A percentile compares a stretch with the other conserved stretches of the same genome.
Evolutionary conservation across 2,888 invertebrate genomes (phyloP).

Genomic region (Tillus elongatus): DNA sequence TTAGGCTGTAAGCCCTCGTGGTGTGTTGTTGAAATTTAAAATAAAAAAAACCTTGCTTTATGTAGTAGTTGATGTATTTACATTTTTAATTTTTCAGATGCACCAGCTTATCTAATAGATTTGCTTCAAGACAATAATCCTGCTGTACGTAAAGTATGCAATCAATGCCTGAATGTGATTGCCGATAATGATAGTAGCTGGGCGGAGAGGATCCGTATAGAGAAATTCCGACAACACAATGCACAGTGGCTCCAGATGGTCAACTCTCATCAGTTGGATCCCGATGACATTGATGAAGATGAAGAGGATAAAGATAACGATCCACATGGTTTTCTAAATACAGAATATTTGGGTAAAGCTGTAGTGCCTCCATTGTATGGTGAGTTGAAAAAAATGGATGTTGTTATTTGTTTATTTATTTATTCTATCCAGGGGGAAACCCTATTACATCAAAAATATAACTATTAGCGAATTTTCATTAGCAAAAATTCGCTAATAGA

Average conservation of each 20-base stretch:
- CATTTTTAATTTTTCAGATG: conserved; percentile 54
- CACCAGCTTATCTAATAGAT: conserved; percentile 92
- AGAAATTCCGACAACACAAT: conserved; percentile 97
- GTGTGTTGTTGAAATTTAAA: too few species aligned
- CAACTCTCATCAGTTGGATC: conserved; percentile 52
- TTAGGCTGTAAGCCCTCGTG: too few species aligned
- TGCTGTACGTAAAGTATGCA: conserved; percentile 88
- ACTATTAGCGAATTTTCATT: too few species aligned
- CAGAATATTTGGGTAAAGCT: conserved; percentile 49
- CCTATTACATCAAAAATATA: too few species aligned
- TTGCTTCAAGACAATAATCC: conserved; percentile 96
- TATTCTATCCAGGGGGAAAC: neutral
- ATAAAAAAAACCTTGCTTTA: too few species aligned
- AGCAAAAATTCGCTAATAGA: too few species aligned
- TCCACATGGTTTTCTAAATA: conserved; percentile 66
- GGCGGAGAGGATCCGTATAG: conserved; percentile 87
- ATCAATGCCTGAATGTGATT: conserved; percentile 89
- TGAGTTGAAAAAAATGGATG: conserved; percentile 20
- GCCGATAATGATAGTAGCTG: conserved; percentile 85
- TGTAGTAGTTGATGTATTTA: too few species aligned
- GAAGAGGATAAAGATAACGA: conserved; percentile 53
- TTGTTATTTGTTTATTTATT: neutral
- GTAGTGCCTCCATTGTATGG: conserved; percentile 37
- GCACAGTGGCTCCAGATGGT: conserved; percentile 98
- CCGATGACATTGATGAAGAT: conserved; percentile 44